phyloP scores from a whole-genome alignment of 2,888 invertebrate species.

The Orchesella flavescens region DNA sequence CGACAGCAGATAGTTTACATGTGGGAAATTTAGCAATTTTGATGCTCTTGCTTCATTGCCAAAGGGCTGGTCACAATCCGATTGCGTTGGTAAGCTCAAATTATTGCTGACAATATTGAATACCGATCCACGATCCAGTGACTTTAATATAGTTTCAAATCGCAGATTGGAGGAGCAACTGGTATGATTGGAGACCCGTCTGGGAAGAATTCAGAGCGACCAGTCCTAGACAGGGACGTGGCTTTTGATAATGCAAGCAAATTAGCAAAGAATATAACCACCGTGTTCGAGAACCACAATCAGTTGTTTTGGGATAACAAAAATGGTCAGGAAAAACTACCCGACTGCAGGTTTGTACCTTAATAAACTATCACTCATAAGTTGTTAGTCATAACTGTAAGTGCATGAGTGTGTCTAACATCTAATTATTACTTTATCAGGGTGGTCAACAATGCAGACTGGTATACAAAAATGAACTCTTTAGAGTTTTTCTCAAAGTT shows the following conservation, averaged over 20 bases:
- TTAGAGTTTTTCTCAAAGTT: conserved; percentile 86
- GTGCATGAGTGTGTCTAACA: not conserved
- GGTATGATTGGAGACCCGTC: conserved; percentile 97
- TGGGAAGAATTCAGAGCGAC: conserved; percentile 86
- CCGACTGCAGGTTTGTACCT: conserved; percentile 67
- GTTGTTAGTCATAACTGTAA: too few relatives aligned
- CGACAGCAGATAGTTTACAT: conserved; percentile 96
- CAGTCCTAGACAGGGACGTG: conserved; percentile 79
- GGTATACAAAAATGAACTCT: conserved; percentile 86
- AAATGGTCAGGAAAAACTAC: conserved; percentile 75
- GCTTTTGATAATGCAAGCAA: conserved; percentile 80
- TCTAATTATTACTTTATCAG: conserved; percentile 77
- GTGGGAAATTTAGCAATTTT: conserved; percentile 95
- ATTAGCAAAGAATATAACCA: conserved; percentile 82
- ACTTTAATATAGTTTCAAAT: too few relatives aligned
- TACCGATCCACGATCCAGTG: too few relatives aligned
- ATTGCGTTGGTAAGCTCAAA: conserved; percentile 88
- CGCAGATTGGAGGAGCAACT: conserved; percentile 94
- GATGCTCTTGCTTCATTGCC: conserved; percentile 92
- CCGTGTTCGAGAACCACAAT: conserved; percentile 88
- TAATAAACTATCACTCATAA: not conserved
- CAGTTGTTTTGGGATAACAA: conserved; percentile 83
- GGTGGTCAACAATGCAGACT: conserved; percentile 90
- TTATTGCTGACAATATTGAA: too few relatives aligned
- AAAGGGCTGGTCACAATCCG: conserved; percentile 89